Percentiles rank a stretch among this genome's conserved stretches.
These are phyloP conservation scores for Drosophila littoralis DNA, from an alignment of 1,140 invertebrate genomes.

Conservation along the genomic window DNA sequence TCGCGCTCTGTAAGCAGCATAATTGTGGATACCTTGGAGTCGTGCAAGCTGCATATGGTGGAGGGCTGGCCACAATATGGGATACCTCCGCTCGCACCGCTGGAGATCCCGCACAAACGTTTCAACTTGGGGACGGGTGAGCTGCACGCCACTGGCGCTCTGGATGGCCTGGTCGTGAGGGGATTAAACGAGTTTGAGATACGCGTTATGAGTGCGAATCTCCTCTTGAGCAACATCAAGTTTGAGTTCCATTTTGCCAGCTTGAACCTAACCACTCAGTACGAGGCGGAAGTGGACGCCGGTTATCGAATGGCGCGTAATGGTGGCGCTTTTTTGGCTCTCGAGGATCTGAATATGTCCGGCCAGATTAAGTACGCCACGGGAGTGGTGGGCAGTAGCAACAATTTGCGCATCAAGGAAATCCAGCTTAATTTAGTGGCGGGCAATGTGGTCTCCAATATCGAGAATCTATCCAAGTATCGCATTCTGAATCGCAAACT, in stretches of 20 bases:
- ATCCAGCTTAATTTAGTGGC: slow-evolving; percentile 51
- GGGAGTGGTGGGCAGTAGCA: slow-evolving; percentile 36
- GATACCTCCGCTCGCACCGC: slow-evolving; percentile 70
- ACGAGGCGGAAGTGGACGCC: slow-evolving; percentile 52
- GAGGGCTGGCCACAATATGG: slow-evolving; percentile 58
- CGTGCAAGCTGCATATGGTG: slow-evolving; percentile 46
- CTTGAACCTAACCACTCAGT: slow-evolving; percentile 62
- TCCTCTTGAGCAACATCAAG: slow-evolving; percentile 37
- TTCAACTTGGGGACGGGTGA: slow-evolving; percentile 44
- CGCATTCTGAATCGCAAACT: slow-evolving; percentile 73
- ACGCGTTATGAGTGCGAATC: slow-evolving; percentile 29
- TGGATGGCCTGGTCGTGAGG: slow-evolving; percentile 52
- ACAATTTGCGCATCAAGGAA: slow-evolving; percentile 52
- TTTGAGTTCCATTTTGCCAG: slow-evolving; percentile 56
- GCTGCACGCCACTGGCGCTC: slow-evolving; percentile 35
- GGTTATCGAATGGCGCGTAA: slow-evolving; percentile 50
- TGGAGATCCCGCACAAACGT: slow-evolving; percentile 33
- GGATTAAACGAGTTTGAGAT: slow-evolving; percentile 71
- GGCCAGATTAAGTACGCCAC: slow-evolving; percentile 62
- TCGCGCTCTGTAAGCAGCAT: slow-evolving; percentile 59
- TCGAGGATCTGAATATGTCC: slow-evolving; percentile 59
- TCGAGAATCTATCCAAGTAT: slow-evolving; percentile 74
- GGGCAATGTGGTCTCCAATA: slow-evolving; percentile 69
- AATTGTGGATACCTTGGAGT: slow-evolving; percentile 53
- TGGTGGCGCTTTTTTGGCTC: slow-evolving; percentile 68